phyloP scores from a whole-genome alignment of 2,888 invertebrate genomes.

The Cotesia congregata region DNA sequence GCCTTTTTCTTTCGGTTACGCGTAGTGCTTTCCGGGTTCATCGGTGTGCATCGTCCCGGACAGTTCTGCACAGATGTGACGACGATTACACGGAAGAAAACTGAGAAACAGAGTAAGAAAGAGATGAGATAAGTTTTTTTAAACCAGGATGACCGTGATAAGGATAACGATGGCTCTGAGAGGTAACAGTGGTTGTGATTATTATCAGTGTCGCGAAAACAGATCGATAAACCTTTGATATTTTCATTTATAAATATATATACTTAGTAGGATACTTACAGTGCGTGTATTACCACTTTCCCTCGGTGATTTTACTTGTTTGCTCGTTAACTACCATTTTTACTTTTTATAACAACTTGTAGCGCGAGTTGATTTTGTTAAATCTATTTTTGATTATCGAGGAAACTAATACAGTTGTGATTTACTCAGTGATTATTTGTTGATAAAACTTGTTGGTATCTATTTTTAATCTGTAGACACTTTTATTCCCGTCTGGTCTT shows the following conservation, averaged over 20 bases:
- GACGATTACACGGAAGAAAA: conserved; percentile 8
- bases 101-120: too few relatives aligned
- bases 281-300: conserved; percentile 33
- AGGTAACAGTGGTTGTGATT: conserved; percentile 21
- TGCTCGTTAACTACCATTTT: conserved; percentile 4
- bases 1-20: conserved; percentile 34
- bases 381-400: not conserved
- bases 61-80: conserved; percentile 35
- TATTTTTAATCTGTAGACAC: not conserved
- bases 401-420: not conserved
- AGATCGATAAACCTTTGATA: conserved; percentile 35
- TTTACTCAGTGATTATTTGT: not conserved
- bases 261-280: not conserved
- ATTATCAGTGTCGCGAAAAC: conserved; percentile 35
- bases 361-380: not conserved
- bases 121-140: too few relatives aligned
- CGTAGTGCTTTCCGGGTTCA: conserved; percentile 38
- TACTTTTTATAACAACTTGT: conserved; percentile 8
- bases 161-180: conserved; percentile 21
- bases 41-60: conserved; percentile 39
- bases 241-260: conserved; percentile 3
- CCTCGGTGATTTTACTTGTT: conserved; percentile 19
- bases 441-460: not conserved
- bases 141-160: conserved; percentile 27
- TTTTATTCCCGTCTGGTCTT: too few relatives aligned